Conservation (phyloP, 37 sponge, comb jelly and placozoan genomes). For the Beroe ovata region DNA sequence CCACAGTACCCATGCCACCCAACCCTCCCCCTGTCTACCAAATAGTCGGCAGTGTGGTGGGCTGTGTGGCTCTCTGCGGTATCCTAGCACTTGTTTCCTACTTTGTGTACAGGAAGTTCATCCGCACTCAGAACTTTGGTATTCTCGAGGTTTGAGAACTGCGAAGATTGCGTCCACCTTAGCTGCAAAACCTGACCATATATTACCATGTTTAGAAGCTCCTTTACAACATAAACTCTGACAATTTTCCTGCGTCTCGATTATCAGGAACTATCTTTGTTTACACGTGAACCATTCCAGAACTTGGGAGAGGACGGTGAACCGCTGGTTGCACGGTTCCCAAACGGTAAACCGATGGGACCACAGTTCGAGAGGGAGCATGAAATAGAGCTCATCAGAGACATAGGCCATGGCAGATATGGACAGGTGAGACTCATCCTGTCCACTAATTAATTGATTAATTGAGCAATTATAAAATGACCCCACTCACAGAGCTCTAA, state of each 20-base stretch:
- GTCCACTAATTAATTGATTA: no score
- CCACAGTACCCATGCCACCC: background rate
- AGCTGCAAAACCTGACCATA: no score
- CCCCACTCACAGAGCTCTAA: no score
- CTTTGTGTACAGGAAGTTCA: conserved; percentile 15
- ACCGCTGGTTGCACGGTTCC: conserved; percentile 10
- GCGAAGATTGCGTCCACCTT: no score
- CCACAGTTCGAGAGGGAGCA: background rate
- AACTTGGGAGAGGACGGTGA: background rate
- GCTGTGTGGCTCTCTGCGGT: conserved; percentile 21
- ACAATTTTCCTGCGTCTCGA: no score
- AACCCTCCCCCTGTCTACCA: background rate
- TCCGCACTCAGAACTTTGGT: background rate
- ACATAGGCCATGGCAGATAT: conserved; percentile 44
- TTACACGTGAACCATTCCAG: no score
- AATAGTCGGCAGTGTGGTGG: conserved; percentile 33
- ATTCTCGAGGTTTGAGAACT: no score
- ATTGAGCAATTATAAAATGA: no score
- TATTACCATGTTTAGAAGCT: no score
- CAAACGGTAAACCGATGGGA: conserved; percentile 32
- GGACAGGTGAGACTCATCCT: no score
- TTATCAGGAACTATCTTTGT: no score
- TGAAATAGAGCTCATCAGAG: conserved; percentile 30
- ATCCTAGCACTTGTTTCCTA: background rate
- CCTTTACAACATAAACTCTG: no score